phyloP scores from a whole-genome alignment of 2,113 vertebrate species.

The Calyptommatus sinebrachiatus region DNA sequence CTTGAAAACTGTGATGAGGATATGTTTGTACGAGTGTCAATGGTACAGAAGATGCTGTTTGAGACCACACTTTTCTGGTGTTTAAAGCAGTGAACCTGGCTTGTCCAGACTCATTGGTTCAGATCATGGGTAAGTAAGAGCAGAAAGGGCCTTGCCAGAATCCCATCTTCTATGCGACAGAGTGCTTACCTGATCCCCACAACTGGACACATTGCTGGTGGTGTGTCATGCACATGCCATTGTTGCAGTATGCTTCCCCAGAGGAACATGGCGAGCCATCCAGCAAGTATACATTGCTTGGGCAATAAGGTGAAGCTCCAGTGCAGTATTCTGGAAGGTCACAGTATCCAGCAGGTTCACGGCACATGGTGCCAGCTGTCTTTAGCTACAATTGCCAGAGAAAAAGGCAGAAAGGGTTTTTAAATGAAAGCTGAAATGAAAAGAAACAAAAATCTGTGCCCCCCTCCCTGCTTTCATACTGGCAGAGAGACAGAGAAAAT shows the following conservation, averaged over 20 bases:
- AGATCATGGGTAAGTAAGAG: too few relatives aligned
- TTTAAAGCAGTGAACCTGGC: too few relatives aligned
- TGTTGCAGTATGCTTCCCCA: slow-evolving; percentile 82
- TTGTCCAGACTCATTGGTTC: too few relatives aligned
- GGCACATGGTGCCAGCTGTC: slow-evolving; percentile 82
- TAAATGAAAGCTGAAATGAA: too few relatives aligned
- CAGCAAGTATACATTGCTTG: slow-evolving; percentile 84
- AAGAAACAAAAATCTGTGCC: too few relatives aligned
- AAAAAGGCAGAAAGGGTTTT: background rate
- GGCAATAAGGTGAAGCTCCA: slow-evolving; percentile 84
- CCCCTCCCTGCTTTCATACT: too few relatives aligned
- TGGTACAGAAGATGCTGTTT: too few relatives aligned
- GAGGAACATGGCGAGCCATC: slow-evolving; percentile 84
- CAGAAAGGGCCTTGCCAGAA: too few relatives aligned
- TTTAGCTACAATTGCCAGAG: slow-evolving; percentile 72
- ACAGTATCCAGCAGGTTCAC: slow-evolving; percentile 80
- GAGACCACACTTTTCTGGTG: too few relatives aligned
- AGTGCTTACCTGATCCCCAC: slow-evolving; percentile 85
- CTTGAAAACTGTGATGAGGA: too few relatives aligned
- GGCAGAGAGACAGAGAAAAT: too few relatives aligned
- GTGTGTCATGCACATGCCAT: slow-evolving; percentile 91
- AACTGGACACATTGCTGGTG: slow-evolving; percentile 89
- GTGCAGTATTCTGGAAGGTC: slow-evolving; percentile 95
- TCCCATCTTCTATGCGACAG: background rate
- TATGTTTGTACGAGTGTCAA: too few relatives aligned